These are phyloP conservation scores for Andrena camellia DNA, from an alignment of 2,888 invertebrate genomes.

Conservation along the genomic window DNA sequence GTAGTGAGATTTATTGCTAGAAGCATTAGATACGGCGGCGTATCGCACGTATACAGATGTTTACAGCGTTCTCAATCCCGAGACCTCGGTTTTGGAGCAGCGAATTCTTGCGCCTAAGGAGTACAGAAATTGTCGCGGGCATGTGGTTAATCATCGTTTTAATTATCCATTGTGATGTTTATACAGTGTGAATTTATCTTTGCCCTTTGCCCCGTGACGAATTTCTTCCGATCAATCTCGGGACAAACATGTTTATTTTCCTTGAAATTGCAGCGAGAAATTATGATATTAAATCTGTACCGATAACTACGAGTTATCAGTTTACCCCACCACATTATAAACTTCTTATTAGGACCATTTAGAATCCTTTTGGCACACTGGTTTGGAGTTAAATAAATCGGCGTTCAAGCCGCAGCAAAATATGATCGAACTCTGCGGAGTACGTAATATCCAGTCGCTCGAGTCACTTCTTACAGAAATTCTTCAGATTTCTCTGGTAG, in stretches of 20 bases:
- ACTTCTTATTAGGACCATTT: too few relatives aligned
- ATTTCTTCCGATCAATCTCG: background rate
- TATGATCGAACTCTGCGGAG: too few relatives aligned
- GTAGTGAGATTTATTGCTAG: constrained; percentile 25
- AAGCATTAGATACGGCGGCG: background rate
- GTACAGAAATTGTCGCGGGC: background rate
- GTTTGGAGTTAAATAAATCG: too few relatives aligned
- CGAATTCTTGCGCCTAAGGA: background rate
- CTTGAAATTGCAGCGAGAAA: background rate
- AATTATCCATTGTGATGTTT: constrained; percentile 21
- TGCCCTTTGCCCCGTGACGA: constrained; percentile 11
- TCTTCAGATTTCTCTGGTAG: too few relatives aligned
- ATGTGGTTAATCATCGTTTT: background rate
- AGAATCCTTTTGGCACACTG: too few relatives aligned
- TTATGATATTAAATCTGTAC: background rate
- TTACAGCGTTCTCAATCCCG: background rate
- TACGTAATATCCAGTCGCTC: too few relatives aligned
- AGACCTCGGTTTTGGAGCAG: background rate
- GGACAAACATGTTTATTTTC: background rate
- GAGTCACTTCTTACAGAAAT: too few relatives aligned
- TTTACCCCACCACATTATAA: too few relatives aligned
- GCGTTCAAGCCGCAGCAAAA: too few relatives aligned
- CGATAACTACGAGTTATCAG: too few relatives aligned
- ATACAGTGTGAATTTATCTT: background rate
- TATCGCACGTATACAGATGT: background rate